Evolutionary conservation across 2,888 invertebrate genomes (phyloP).

Genomic region (Tanaodytes sp.): DNA sequence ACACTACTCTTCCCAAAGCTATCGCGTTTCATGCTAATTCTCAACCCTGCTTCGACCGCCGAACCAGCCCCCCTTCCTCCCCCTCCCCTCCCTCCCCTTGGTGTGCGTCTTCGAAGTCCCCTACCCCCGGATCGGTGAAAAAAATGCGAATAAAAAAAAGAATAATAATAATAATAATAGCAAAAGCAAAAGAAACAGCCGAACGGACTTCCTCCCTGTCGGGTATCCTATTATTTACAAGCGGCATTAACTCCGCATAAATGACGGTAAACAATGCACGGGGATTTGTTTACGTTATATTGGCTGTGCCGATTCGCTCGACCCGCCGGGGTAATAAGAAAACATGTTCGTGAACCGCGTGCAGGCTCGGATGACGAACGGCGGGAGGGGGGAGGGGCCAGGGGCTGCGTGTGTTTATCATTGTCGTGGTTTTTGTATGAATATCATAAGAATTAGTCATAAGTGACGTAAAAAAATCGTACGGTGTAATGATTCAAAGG

Average conservation of each 20-base stretch:
- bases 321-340: slow-evolving; percentile 7
- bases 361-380: too few species aligned
- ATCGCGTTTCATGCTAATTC: slow-evolving; percentile 49
- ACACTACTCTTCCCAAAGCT: slow-evolving; percentile 44
- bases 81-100: slow-evolving; percentile 4
- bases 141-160: background rate
- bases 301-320: slow-evolving; percentile 13
- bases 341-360: too few species aligned
- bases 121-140: background rate
- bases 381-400: too few species aligned
- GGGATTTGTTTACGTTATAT: slow-evolving; percentile 41
- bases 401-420: too few species aligned
- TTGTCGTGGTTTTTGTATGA: too few species aligned
- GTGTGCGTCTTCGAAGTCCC: too few species aligned
- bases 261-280: slow-evolving; percentile 41
- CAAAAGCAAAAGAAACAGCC: slow-evolving; percentile 27
- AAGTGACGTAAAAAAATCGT: too few species aligned
- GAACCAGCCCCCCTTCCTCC: background rate
- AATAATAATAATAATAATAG: too few species aligned
- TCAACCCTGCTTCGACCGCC: slow-evolving; percentile 12
- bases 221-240: slow-evolving; percentile 42
- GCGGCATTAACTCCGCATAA: slow-evolving; percentile 42
- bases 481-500: too few species aligned
- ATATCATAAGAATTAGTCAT: too few species aligned
- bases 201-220: slow-evolving; percentile 32